Evolutionary conservation across 2,113 vertebrate species (phyloP).

Genomic region (Chionomys nivalis): DNA sequence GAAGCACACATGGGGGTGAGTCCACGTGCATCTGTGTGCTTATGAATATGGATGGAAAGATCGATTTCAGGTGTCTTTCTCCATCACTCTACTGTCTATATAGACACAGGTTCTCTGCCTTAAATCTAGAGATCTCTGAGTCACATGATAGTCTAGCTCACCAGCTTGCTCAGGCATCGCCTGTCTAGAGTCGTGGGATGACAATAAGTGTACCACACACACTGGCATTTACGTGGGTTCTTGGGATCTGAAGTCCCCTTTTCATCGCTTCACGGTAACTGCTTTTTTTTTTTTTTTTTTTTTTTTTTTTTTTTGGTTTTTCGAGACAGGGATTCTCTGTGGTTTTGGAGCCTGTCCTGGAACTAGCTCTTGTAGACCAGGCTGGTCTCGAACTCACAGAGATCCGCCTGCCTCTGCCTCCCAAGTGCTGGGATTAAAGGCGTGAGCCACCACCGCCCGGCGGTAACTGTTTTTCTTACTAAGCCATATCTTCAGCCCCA

Average conservation of each 20-base stretch:
- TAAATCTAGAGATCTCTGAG: not conserved
- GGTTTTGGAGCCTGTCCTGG: too few relatives aligned
- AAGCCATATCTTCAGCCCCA: not conserved
- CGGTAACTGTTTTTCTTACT: not conserved
- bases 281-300: too few relatives aligned
- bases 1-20: not conserved
- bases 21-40: not conserved
- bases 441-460: too few relatives aligned
- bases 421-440: too few relatives aligned
- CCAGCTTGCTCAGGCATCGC: not conserved
- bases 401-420: too few relatives aligned
- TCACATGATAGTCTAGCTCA: not conserved
- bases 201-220: not conserved
- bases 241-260: not conserved
- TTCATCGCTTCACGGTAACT: not conserved
- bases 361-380: too few relatives aligned
- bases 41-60: not conserved
- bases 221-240: not conserved
- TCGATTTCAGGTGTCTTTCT: not conserved
- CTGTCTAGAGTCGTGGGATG: not conserved
- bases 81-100: not conserved
- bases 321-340: too few relatives aligned
- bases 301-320: too few relatives aligned
- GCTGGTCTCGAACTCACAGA: too few relatives aligned
- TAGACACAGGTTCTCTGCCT: not conserved